Conservation (phyloP, 2,113 vertebrate species). For the Syrmaticus mikado region DNA sequence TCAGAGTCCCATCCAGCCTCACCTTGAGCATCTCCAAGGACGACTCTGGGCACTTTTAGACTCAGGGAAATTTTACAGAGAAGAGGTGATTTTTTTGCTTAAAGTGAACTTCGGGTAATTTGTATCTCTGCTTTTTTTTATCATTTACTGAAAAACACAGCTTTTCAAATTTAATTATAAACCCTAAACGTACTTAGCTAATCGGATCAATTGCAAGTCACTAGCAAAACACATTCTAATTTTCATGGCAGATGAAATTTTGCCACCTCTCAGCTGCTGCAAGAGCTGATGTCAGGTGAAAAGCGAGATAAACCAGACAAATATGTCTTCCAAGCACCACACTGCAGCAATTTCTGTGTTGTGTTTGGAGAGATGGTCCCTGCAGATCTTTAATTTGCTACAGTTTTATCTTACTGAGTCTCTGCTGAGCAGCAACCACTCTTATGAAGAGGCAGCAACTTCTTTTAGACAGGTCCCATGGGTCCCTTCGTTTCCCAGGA, state of each 20-base stretch:
- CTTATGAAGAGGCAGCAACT: neutral
- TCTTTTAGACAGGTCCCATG: neutral
- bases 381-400: constrained; percentile 59
- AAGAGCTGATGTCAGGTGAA: constrained; percentile 45
- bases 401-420: constrained; percentile 46
- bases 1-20: neutral
- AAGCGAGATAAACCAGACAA: constrained; percentile 58
- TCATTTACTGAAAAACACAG: neutral
- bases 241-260: constrained; percentile 73
- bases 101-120: neutral
- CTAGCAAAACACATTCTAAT: constrained; percentile 68
- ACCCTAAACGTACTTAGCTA: constrained; percentile 50
- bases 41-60: neutral
- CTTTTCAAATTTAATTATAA: constrained; percentile 65
- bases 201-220: constrained; percentile 72
- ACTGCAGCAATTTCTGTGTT: constrained; percentile 48
- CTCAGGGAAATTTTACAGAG: neutral
- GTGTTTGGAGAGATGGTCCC: constrained; percentile 49
- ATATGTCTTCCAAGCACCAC: constrained; percentile 39
- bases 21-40: neutral
- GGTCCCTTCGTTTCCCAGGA: neutral
- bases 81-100: constrained; percentile 20
- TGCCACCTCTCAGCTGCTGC: constrained; percentile 66
- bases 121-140: neutral
- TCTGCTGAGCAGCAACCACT: constrained; percentile 22